Conservation (phyloP, 2,797 vertebrate genomes). For the Danio jaintianensis region DNA sequence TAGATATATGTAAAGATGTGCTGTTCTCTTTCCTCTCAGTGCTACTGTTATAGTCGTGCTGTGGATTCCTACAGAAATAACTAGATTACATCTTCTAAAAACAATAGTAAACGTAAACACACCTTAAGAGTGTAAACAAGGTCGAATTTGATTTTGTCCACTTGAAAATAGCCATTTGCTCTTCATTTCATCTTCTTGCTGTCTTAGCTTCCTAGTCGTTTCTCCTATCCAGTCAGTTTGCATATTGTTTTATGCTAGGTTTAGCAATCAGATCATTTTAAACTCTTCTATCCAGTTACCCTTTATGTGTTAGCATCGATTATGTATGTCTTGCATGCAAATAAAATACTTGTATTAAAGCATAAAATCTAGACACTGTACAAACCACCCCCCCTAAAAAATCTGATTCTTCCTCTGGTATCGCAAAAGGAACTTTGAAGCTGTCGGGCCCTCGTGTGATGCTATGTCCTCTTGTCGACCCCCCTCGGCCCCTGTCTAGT, state of each 20-base stretch:
- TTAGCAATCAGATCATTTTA: neutral
- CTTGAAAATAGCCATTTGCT: neutral
- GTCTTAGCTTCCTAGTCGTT: neutral
- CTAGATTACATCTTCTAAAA: too few species aligned
- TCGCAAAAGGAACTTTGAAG: constrained; percentile 70
- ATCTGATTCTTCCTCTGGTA: constrained; percentile 54
- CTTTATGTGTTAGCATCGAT: neutral
- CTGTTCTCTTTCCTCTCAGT: too few species aligned
- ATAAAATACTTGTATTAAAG: neutral
- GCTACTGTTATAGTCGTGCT: too few species aligned
- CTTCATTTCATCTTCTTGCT: neutral
- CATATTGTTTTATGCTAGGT: neutral
- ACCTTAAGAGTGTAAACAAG: too few species aligned
- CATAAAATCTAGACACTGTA: neutral
- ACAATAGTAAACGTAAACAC: too few species aligned
- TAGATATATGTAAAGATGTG: too few species aligned
- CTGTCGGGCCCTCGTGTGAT: constrained; percentile 60
- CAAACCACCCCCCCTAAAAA: neutral
- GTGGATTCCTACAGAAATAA: too few species aligned
- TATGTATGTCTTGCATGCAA: neutral
- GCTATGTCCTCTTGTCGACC: constrained; percentile 55
- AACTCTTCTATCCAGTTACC: neutral
- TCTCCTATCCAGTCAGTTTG: neutral
- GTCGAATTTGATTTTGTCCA: neutral
- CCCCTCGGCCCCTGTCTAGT: constrained; percentile 42